phyloP scores from a whole-genome alignment of 2,888 invertebrate species.

The Rhamnusium bicolor region DNA sequence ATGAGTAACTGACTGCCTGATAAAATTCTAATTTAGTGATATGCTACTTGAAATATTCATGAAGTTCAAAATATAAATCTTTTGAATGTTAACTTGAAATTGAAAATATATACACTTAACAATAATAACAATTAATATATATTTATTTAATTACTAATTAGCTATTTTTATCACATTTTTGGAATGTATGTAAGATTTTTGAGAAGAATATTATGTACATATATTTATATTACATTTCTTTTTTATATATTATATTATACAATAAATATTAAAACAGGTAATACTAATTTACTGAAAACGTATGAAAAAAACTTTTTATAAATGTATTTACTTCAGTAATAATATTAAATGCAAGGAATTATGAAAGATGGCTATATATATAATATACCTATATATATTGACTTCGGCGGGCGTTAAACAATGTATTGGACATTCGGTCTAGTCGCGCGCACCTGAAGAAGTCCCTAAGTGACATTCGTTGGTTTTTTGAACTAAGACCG shows the following conservation, averaged over 20 bases:
- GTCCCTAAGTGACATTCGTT: no score
- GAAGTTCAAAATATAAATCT: not conserved
- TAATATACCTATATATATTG: no score
- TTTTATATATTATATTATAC: not conserved
- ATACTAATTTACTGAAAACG: not conserved
- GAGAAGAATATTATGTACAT: constrained; percentile 13
- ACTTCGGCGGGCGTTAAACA: no score
- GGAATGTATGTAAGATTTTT: constrained; percentile 31
- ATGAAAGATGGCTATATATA: not conserved
- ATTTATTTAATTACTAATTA: not conserved
- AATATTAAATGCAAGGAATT: not conserved
- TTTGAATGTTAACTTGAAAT: not conserved
- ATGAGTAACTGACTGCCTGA: no score
- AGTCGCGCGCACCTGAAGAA: no score
- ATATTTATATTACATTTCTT: constrained; percentile 13
- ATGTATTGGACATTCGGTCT: no score
- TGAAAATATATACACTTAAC: not conserved
- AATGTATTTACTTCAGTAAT: not conserved
- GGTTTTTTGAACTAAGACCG: no score
- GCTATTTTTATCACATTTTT: constrained; percentile 32
- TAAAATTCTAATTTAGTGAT: not conserved
- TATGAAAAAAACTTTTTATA: not conserved
- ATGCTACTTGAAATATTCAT: not conserved
- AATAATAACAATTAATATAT: not conserved
- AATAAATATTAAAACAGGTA: constrained; percentile 1